Base-by-base conservation (phyloP, 2,888 invertebrate species). In the Orthosia incerta region DNA sequence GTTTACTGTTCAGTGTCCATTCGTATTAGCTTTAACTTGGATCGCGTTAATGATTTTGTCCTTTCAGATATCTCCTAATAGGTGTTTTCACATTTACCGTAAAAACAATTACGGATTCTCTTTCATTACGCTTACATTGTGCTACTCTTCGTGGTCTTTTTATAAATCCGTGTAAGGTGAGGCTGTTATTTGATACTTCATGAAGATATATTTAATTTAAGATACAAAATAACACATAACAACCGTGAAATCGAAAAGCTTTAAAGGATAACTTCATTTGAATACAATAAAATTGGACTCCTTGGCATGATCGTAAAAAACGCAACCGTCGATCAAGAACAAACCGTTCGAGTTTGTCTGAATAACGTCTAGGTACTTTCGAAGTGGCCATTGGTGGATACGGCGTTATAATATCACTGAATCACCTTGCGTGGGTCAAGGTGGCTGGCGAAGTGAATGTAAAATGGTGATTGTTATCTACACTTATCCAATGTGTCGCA, bases 381-480 rank as follows among this genome's bases (percentile, higher is more conserved):
- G 89, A 92, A 89, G 89, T 91, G 88, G 93, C 93, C 93, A 94
- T 94, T 95, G 95, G 95, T 88, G 90, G 93, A 92, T 93, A 92
- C 89, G 88, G 85, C 89, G 88, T 91, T 93, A 93, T 93, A 94
- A 94, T 94, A 94, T 93, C 93, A 95, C 94, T 94, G 92, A 94
- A 93, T 94, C 94, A 94, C 95, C 94, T 95, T 94, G 96, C 93
- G 91, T 94, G 93, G 95, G 94, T 94, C 95, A 95, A 96, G 95
- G 95, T 92, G 89, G 90, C 90, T 89, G 74, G 86, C 88, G 88
- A 93, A 95, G 95, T 95, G 95, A 96, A 95, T 95, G 96, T 94
- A 94, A 92, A 93, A 92, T 91, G 87, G 85, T 83, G 91, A 93
- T 91, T 91, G 90, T 92, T 91, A 93, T 91, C 91, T 88, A 79